Percentiles rank a stretch among this genome's conserved stretches.
phyloP scores from a whole-genome alignment of 2,888 invertebrate genomes.

The Euzophera pinguis region DNA sequence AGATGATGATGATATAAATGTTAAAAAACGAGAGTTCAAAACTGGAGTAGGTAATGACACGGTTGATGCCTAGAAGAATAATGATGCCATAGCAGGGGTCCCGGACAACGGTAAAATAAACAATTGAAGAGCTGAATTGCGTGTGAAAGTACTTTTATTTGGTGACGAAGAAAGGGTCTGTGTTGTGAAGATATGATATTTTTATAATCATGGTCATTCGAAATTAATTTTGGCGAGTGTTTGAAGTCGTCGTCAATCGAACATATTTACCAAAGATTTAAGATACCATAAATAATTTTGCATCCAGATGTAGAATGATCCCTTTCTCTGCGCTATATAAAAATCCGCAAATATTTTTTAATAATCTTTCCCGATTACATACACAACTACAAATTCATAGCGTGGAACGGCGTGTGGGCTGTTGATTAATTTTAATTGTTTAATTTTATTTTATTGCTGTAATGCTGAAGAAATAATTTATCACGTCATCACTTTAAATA shows the following conservation, averaged over 20 bases:
- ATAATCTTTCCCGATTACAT: conserved; percentile 4
- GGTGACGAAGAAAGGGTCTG: neutral
- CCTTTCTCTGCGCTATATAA: neutral
- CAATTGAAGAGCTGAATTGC: conserved; percentile 4
- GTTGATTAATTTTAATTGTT: conserved; percentile 3
- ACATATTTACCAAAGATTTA: too few relatives aligned
- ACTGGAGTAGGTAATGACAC: conserved; percentile 6
- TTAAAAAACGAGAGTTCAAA: conserved; percentile 7
- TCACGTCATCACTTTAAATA: too few relatives aligned
- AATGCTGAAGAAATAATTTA: too few relatives aligned
- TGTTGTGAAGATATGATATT: neutral
- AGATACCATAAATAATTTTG: too few relatives aligned
- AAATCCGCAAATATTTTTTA: conserved; percentile 2
- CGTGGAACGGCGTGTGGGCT: conserved; percentile 2
- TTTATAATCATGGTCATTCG: neutral
- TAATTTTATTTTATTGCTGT: neutral
- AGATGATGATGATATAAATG: too few relatives aligned
- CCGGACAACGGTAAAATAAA: conserved; percentile 8
- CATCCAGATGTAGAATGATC: too few relatives aligned
- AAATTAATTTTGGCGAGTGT: neutral
- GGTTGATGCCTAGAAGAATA: conserved; percentile 4
- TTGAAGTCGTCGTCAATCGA: too few relatives aligned
- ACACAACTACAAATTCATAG: neutral
- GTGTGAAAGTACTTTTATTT: conserved; percentile 11
- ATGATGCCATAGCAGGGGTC: conserved; percentile 6